Base-by-base conservation (phyloP, 2,888 invertebrate genomes). In the Scelioninae gen. 2 region DNA sequence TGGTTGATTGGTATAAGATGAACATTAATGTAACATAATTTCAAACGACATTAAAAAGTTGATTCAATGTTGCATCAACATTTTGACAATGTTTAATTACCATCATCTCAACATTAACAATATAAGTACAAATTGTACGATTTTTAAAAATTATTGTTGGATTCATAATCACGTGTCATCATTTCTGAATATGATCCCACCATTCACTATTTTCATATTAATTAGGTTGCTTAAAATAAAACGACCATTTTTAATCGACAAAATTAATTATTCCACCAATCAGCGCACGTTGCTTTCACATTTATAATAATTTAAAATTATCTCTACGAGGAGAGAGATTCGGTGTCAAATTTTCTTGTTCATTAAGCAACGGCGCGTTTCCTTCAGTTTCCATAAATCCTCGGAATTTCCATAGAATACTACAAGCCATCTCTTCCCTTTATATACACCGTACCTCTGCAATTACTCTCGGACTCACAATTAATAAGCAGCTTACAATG, bases 401-500 rank as follows among this genome's bases (percentile, higher is more conserved):
- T 63, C 15, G 43, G 10, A 64, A 73, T 75, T 72, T 72, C 69
- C 72, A 60, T 64, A 50, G 63, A 63, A 68, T 61, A 70, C 43
- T 37, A 64, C 73, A 28, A 69, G 18, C 55, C 37, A 61, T 57
- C 60, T 65, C 57, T 52, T 69, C 57, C 58, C 65, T 65, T 70
- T 63, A 63, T 63, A 70, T 70, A 75, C 43, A 64, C 48, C 16
- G 35, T 50, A 68, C 50, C 37, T 68, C 28, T 67, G 73, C 74
- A 74, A 75, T 74, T 77, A 68, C 61, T 75, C 74, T 73, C 58
- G 73, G 75, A 77, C 73, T 77, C 76, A 65, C 74, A 76, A 76
- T 76, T 76, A 76, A 76, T 77, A 76, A 76, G 76, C 72, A 74
- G 77, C 76, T 77, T 77, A 77, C 61, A 74, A 76, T 74, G 74